Base-by-base conservation (phyloP, 92 coral and sea anemone species). In the Hydrozoanthus gracilis region DNA sequence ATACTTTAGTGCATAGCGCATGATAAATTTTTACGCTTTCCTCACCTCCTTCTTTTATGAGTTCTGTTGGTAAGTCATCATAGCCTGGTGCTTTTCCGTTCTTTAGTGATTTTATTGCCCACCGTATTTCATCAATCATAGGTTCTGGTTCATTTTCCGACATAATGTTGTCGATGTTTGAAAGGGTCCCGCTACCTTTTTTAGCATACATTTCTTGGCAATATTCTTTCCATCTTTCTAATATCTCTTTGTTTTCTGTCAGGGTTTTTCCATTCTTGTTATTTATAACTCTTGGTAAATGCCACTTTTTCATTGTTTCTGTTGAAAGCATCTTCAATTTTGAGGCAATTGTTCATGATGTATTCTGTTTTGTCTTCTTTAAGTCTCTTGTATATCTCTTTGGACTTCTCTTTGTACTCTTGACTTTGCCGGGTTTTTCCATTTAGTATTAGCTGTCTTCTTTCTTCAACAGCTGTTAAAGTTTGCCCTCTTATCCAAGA, bases 41-140 rank as follows among this genome's bases (percentile, higher is more conserved):
- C 50, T 78, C 71, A 52, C 83, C 83, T 20, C 70, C 54, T 78
- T 68, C 83, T 54, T 78, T 78, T 8, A 78, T 52, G 15, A 54
- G n/a, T 51, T 78, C 46, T 12, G 83, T 70, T 4, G 65, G 35
- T 64, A 78, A 52, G 68, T 18, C 11, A 16, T 58, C 71, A 55
- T 47, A 51, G n/a, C 83, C 70, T 50, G 83, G 83, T 50, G 39
- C 35, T 51, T 78, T 78, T 62, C 83, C 83, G 47, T 56, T 47
- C 46, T 74, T 75, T 10, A 75, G 55, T 35, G 52, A 13, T 75
- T 45, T 44, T 17, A 78, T 78, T 20, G 70, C 83, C 69, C 39
- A 78, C 54, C 55, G 48, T n/a, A 78, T 17, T 68, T 78, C 70
- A n/a, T 44, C 51, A 13, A 46, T 77, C 20, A 77, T 60, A 44